Evolutionary conservation across 2,113 vertebrate species (phyloP).

Genomic region (Caloenas nicobarica): DNA sequence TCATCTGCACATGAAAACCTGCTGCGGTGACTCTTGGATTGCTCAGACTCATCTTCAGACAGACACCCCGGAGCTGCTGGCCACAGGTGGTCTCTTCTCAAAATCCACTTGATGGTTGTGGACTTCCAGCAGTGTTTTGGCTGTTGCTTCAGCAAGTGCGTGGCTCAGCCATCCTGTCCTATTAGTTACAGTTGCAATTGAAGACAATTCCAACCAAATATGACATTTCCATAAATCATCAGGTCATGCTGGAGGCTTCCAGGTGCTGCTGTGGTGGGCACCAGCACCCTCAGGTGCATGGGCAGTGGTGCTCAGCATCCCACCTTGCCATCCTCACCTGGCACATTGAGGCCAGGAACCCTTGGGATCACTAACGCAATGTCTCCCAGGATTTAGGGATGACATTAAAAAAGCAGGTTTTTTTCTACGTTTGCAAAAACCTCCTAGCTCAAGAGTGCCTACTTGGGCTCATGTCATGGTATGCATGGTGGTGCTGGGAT

Average conservation of each 20-base stretch:
- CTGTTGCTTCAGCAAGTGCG: background rate
- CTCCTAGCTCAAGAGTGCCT: conserved; percentile 7
- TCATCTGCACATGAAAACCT: background rate
- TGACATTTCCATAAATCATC: background rate
- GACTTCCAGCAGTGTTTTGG: background rate
- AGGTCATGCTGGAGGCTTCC: background rate
- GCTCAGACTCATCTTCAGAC: background rate
- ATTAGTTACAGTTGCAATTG: rapidly evolving
- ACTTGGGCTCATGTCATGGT: background rate
- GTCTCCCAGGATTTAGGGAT: background rate
- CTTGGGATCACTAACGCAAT: background rate
- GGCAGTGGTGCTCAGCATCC: background rate
- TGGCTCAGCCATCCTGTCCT: background rate
- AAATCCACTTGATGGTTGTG: background rate
- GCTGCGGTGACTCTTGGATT: background rate
- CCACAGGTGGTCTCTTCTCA: background rate
- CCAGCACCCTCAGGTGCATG: rapidly evolving
- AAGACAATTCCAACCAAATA: background rate
- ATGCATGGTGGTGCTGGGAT: background rate
- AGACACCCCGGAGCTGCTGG: background rate
- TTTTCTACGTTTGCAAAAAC: conserved; percentile 19
- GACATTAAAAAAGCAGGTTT: background rate
- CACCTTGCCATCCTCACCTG: rapidly evolving
- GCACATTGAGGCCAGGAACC: rapidly evolving
- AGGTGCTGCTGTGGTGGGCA: background rate